Base-by-base conservation (phyloP, 2,888 invertebrate genomes). In the Dinocampus coccinellae region DNA sequence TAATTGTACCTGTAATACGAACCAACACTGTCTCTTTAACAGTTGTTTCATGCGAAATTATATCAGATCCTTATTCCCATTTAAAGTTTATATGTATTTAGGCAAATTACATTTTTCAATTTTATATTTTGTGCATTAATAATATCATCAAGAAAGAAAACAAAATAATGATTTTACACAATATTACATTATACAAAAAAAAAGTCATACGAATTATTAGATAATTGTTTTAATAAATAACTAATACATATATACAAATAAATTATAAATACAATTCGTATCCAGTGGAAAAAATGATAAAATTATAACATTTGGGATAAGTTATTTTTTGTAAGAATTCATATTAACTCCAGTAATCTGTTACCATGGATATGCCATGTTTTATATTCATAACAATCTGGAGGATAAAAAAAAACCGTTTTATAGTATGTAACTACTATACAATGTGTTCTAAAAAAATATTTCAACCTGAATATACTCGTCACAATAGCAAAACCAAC, bases 71-170 rank as follows among this genome's bases (percentile, higher is more conserved):
- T 61, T 63, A 70, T 63, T 22, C 53, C 70, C 61, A 70, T 72
- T 74, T 65, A 69, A n/a, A n/a, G n/a, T n/a, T n/a, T 68, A 76
- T 7, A 47, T n/a, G 9, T 47, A 29, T 39, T 76, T 73, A 76
- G 75, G 76, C 72, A 72, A 73, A 77, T 72, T 73, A 71, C 72
- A 76, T 77, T 77, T 77, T 77, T 76, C 76, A 76, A 77, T 77
- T 77, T 77, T 77, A 76, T 77, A 77, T 77, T 72, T 73, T 72
- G 76, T 75, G 77, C 74, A 68, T 60, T 65, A 75, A 65, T 53
- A 53, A 63, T 58, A 57, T 55, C 58, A 74, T 69, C 72, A 58
- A 34, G 16, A 65, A 58, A 70, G 58, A 55, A 68, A 71, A 72
- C 33, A 52, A 62, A 74, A n/a, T n/a, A n/a, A n/a, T n/a, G n/a